phyloP scores from a whole-genome alignment of 2,888 invertebrate genomes.

The Gerosis bhagava region DNA sequence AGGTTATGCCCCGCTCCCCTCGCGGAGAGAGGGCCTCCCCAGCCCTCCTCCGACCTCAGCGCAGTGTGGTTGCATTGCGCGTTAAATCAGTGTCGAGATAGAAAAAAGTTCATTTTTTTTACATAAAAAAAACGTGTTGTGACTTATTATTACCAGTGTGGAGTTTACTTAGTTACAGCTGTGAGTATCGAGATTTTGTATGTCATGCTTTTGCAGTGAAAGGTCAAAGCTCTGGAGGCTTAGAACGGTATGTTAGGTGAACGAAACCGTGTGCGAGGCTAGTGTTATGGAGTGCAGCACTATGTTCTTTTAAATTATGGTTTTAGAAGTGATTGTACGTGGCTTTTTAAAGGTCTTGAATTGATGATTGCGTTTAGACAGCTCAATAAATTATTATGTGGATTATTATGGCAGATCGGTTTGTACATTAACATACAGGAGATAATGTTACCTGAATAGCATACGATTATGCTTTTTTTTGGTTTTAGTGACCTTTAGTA shows the following conservation, averaged over 20 bases:
- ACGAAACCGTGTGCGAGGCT: slow-evolving; percentile 44
- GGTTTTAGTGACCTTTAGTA: too few species aligned
- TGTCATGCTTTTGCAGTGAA: slow-evolving; percentile 42
- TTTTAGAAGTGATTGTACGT: slow-evolving; percentile 19
- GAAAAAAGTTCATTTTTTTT: slow-evolving; percentile 56
- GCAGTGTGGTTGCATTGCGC: slow-evolving; percentile 48
- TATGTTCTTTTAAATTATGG: slow-evolving; percentile 38
- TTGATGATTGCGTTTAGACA: neutral
- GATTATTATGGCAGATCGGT: slow-evolving; percentile 3
- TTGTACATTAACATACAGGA: too few species aligned
- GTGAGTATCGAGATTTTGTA: slow-evolving; percentile 54
- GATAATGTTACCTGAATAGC: too few species aligned
- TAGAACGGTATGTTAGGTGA: slow-evolving; percentile 47
- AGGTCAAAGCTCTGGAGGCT: slow-evolving; percentile 48
- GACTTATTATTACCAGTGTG: slow-evolving; percentile 46
- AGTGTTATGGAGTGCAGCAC: slow-evolving; percentile 23
- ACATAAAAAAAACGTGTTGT: slow-evolving; percentile 68
- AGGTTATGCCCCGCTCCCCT: slow-evolving; percentile 65
- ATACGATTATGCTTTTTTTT: too few species aligned
- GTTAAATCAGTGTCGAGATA: slow-evolving; percentile 44
- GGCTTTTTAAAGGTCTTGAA: slow-evolving; percentile 7
- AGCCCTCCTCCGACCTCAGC: slow-evolving; percentile 62
- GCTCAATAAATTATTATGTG: neutral
- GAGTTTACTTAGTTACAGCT: slow-evolving; percentile 62
- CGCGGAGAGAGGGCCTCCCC: slow-evolving; percentile 55